Evolutionary conservation across 2,888 invertebrate species (phyloP), one percentile per base, ranked within the genome.

Genomic region (Seira ritae): DNA sequence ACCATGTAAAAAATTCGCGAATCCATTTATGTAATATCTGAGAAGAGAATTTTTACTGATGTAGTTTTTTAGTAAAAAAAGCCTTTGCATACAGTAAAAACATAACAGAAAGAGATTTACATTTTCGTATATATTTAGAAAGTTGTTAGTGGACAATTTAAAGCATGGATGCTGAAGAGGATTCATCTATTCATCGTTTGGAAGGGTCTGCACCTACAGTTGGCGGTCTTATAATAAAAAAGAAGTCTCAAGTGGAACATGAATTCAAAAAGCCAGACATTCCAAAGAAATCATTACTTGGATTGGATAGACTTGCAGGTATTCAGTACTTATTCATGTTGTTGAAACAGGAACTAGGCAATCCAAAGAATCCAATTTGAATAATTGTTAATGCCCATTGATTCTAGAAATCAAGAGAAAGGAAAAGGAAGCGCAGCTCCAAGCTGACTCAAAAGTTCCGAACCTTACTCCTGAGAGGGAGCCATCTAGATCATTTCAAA

Each of bases 291-390:
- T 97, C 97, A 0, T 91, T 95, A 8, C 91, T 97, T 4, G 97
- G 97, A 0, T 91, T 97, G 71, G 97, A 97, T 90, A 95, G 94
- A 90, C 91, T 97, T 85, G 97, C 97, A 19, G 95, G 91, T 91
- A 89, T 60, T n/a, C 55, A 17, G 10, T 24, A 20, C 68, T 24
- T 70, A 70, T 15, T 70, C 17, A 37, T 70, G 42, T 24, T 31
- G 19, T n/a, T n/a, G n/a, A n/a, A n/a, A n/a, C n/a, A n/a, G n/a
- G n/a, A n/a, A n/a, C n/a, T n/a, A n/a, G n/a, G n/a, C n/a, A n/a
- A n/a, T n/a, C n/a, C n/a, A n/a, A n/a, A n/a, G n/a, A n/a, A n/a
- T n/a, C n/a, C n/a, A n/a, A n/a, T n/a, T n/a, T n/a, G n/a, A 6
- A 62, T 17, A 20, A 17, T 46, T n/a, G n/a, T n/a, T n/a, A n/a